Evolutionary conservation across 2,888 invertebrate genomes (phyloP), one percentile per base, ranked within the genome.

Genomic region (Agrotis exclamationis): DNA sequence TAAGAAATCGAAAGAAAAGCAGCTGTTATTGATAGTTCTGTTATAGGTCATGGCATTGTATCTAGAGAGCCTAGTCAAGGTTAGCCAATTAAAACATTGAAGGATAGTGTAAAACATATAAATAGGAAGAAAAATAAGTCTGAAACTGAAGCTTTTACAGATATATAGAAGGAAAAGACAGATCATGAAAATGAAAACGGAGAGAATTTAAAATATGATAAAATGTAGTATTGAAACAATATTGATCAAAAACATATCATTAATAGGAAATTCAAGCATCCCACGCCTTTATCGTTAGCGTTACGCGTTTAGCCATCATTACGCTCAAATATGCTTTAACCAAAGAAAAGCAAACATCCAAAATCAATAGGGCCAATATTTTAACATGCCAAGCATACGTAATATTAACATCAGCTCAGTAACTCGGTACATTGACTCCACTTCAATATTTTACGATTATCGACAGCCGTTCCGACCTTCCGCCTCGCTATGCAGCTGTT

Each of bases 401-500:
- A 70, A 72, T 22, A 65, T 73, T 75, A 70, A 76, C 24, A 64
- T 74, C 68, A 59, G 54, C 47, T 69, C 48, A 44, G 84, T 80
- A 70, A 20, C 56, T 81, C 54, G 58, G 86, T 75, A 70, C 84
- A 70, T 81, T 84, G 84, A 84, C 84, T 84, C 73, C 86, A 79
- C 82, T 84, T 82, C 76, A 72, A 84, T 84, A 85, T 85, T 84
- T 84, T 84, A 84, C 74, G 86, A 84, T 76, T 74, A 83, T 81
- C 84, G 84, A 50, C 65, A 73, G 39, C 53, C 79, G 72, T 85
- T 70, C 79, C 82, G 73, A 56, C 51, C 60, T 84, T 84, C 86
- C 86, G 82, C 76, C 59, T 48, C 71, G 48, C 58, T 80, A 80
- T 85, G 72, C 82, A 76, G 70, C 77, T 71, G 74, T 69, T 76